Conservation (phyloP, 2,888 invertebrate species). For the Xestoiulus laeticollis region DNA sequence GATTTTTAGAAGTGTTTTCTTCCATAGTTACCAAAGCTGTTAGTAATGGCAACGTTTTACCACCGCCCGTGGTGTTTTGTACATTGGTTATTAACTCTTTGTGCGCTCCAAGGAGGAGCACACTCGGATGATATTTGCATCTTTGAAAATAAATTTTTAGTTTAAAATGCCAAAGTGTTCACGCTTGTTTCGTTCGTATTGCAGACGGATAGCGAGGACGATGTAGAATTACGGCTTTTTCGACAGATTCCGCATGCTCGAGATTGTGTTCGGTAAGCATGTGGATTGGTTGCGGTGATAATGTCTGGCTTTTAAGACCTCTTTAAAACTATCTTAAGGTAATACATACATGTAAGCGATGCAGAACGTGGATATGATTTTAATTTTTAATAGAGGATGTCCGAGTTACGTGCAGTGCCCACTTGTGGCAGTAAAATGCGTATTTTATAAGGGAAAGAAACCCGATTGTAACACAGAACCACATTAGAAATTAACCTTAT, state of each 20-base stretch:
- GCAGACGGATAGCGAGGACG: neutral
- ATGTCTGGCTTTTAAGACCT: neutral
- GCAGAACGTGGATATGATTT: too few relatives aligned
- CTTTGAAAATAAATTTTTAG: slow-evolving; percentile 44
- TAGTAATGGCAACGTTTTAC: neutral
- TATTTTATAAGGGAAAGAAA: too few relatives aligned
- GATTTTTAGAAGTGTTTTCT: slow-evolving; percentile 42
- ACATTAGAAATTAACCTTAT: too few relatives aligned
- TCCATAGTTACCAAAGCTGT: slow-evolving; percentile 43
- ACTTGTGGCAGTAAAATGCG: too few relatives aligned
- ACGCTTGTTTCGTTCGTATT: neutral
- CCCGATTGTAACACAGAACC: too few relatives aligned
- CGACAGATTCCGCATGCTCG: neutral
- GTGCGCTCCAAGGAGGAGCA: neutral
- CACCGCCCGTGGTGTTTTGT: neutral
- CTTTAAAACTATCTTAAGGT: too few relatives aligned
- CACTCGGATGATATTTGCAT: slow-evolving; percentile 7
- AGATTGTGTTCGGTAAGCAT: neutral
- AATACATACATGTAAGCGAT: too few relatives aligned
- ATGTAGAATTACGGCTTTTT: neutral
- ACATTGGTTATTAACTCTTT: slow-evolving; percentile 24
- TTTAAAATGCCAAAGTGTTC: slow-evolving; percentile 11
- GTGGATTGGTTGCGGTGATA: neutral
- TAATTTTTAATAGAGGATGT: too few relatives aligned
- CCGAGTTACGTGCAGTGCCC: too few relatives aligned